Evolutionary conservation across 2,797 vertebrate species (phyloP).

Genomic region (Fistularia tabacaria): DNA sequence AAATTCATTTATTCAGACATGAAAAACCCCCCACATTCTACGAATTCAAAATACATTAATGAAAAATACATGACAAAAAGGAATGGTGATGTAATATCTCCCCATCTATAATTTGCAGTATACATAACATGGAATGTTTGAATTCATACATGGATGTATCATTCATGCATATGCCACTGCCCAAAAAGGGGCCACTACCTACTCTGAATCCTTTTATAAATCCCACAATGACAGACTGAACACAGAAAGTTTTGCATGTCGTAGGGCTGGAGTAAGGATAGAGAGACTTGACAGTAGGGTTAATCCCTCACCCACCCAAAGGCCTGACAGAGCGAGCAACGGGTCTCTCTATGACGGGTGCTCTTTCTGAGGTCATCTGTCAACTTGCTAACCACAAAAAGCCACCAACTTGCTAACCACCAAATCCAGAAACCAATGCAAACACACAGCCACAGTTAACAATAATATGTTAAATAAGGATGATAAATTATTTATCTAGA

Average conservation of each 20-base stretch:
- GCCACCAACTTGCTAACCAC: conserved; percentile 51
- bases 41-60: conserved; percentile 59
- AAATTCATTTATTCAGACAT: conserved; percentile 71
- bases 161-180: conserved; percentile 27
- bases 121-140: conserved; percentile 12
- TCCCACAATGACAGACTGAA: conserved; percentile 65
- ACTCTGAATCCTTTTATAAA: conserved; percentile 72
- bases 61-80: conserved; percentile 38
- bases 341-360: conserved; percentile 60
- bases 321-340: conserved; percentile 44
- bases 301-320: conserved; percentile 61
- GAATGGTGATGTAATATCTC: conserved; percentile 49
- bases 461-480: conserved; percentile 22
- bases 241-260: conserved; percentile 60
- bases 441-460: conserved; percentile 41
- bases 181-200: conserved; percentile 49
- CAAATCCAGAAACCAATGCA: conserved; percentile 21
- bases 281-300: conserved; percentile 49
- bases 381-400: conserved; percentile 53
- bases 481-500: conserved; percentile 13
- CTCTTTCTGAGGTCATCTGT: conserved; percentile 50
- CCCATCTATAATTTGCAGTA: conserved; percentile 50
- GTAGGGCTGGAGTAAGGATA: conserved; percentile 33
- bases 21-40: conserved; percentile 64
- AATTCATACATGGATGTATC: conserved; percentile 24